These are phyloP conservation scores for Cynaeus angustus DNA, from an alignment of 2,888 invertebrate species.

Conservation along the genomic window DNA sequence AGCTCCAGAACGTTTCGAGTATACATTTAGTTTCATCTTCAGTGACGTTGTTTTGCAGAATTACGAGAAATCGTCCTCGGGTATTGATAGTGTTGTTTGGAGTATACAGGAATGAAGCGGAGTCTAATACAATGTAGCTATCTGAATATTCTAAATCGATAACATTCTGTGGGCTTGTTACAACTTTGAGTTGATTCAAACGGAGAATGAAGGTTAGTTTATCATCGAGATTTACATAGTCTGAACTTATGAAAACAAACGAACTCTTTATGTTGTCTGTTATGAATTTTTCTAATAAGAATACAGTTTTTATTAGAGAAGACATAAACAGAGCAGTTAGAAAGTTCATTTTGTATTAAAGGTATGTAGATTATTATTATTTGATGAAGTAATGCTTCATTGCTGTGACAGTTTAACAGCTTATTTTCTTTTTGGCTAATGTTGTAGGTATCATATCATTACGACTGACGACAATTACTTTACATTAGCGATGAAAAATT, in stretches of 20 bases:
- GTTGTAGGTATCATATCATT: too few species aligned
- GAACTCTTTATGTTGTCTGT: too few species aligned
- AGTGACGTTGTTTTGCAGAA: not conserved
- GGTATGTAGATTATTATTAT: too few species aligned
- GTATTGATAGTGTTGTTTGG: slow-evolving; percentile 6
- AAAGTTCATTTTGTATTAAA: too few species aligned
- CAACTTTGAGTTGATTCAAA: not conserved
- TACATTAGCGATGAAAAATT: too few species aligned
- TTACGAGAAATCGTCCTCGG: not conserved
- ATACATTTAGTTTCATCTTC: slow-evolving; percentile 9
- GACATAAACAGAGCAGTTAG: too few species aligned
- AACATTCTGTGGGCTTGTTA: not conserved
- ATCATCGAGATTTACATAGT: not conserved
- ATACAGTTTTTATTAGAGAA: too few species aligned
- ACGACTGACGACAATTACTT: too few species aligned
- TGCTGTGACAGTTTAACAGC: too few species aligned
- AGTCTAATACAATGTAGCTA: not conserved
- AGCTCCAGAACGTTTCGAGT: slow-evolving; percentile 21
- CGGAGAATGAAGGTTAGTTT: not conserved
- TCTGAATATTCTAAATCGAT: not conserved
- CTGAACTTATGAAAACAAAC: not conserved
- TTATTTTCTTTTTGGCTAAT: too few species aligned
- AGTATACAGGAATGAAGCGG: not conserved
- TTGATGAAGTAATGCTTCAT: too few species aligned
- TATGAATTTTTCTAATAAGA: too few species aligned